Evolutionary conservation across 2,113 vertebrate species (phyloP).

Genomic region (Bubo bubo): DNA sequence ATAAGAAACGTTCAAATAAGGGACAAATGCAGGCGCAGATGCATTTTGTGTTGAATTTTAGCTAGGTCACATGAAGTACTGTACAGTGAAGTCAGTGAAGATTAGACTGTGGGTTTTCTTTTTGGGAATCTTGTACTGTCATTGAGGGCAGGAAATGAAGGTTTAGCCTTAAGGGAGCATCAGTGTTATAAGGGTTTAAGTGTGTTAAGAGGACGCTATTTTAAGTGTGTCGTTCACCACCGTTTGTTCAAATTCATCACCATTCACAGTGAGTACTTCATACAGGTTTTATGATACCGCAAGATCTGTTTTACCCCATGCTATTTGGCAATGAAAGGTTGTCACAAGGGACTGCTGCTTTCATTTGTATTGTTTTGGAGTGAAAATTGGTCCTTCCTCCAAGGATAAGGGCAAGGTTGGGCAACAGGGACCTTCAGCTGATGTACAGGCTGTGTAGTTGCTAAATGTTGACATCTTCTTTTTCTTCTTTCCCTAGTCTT

Average conservation of each 20-base stretch:
- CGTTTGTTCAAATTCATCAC: not conserved
- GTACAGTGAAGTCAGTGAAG: not conserved
- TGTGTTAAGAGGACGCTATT: not conserved
- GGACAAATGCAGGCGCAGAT: not conserved
- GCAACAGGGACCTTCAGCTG: not conserved
- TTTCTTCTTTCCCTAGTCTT: slow-evolving; percentile 77
- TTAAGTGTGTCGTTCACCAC: not conserved
- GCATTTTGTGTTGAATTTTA: not conserved
- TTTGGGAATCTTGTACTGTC: not conserved
- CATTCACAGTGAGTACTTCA: not conserved
- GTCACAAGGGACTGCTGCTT: not conserved
- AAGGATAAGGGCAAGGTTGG: not conserved
- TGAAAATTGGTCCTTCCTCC: not conserved
- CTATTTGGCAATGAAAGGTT: not conserved
- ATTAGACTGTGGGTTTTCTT: not conserved
- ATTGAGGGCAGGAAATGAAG: not conserved
- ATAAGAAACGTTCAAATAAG: not conserved
- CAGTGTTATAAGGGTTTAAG: not conserved
- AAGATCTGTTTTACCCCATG: not conserved
- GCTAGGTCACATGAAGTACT: not conserved
- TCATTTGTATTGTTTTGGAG: not conserved
- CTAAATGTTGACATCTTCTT: not conserved
- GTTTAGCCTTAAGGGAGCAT: not conserved
- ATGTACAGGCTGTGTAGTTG: not conserved
- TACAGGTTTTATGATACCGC: not conserved